phyloP scores from a whole-genome alignment of 2,797 vertebrate species.

The Sebastes iracundus region DNA sequence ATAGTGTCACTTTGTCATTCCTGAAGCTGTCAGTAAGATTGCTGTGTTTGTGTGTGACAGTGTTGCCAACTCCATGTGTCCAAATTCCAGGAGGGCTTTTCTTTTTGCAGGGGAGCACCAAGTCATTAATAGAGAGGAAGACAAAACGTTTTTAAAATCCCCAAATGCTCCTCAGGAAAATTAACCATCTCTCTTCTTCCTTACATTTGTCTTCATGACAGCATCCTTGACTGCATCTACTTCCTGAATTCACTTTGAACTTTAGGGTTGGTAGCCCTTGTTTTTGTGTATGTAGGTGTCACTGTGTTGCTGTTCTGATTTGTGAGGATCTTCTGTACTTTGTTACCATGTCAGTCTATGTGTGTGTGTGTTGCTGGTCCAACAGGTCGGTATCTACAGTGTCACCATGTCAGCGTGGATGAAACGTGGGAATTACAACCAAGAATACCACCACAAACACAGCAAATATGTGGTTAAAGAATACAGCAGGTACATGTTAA shows the following conservation, averaged over 20 bases:
- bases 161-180: background rate
- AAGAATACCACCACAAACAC: constrained; percentile 76
- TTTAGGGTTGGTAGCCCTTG: background rate
- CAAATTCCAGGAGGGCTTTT: constrained; percentile 30
- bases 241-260: background rate
- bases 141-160: background rate
- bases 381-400: constrained; percentile 68
- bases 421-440: constrained; percentile 71
- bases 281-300: constrained; percentile 23
- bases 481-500: constrained; percentile 76
- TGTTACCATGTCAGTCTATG: constrained; percentile 30
- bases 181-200: background rate
- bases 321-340: constrained; percentile 1
- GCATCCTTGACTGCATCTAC: background rate
- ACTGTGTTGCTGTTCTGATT: background rate
- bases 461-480: constrained; percentile 79
- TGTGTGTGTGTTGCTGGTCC: constrained; percentile 44
- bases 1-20: constrained; percentile 48
- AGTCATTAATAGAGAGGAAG: background rate
- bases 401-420: constrained; percentile 72
- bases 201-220: background rate
- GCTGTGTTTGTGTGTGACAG: background rate
- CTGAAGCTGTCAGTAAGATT: background rate
- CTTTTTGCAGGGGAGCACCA: background rate
- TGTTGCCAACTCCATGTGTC: background rate